A percentile compares a stretch with the other conserved stretches of the same genome.
Conservation (phyloP, 2,113 vertebrate species). For the Cromileptes altivelis region DNA sequence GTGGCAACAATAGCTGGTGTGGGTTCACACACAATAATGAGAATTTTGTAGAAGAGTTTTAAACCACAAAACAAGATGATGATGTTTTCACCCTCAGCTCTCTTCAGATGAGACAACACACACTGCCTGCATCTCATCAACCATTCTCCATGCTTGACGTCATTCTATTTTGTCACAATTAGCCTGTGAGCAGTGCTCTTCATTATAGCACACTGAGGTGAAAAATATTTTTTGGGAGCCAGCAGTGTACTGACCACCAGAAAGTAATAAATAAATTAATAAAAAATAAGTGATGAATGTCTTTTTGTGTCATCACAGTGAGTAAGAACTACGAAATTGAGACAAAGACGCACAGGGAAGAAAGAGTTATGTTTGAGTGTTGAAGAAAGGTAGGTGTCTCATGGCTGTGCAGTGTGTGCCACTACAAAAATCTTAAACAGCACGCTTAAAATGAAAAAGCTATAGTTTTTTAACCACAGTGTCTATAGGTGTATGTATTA, state of each 20-base stretch:
- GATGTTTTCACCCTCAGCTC: neutral
- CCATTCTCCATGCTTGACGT: neutral
- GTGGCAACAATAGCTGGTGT: too few relatives aligned
- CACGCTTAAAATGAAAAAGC: neutral
- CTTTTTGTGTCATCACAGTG: neutral
- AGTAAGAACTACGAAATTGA: too few relatives aligned
- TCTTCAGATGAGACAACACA: neutral
- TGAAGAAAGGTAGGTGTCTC: neutral
- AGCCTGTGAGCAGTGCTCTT: neutral
- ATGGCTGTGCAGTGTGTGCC: neutral
- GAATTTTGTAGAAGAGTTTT: too few relatives aligned
- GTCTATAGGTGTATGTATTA: neutral
- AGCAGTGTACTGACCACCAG: neutral
- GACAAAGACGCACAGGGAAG: neutral
- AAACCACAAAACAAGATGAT: neutral
- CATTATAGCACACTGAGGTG: constrained; percentile 2
- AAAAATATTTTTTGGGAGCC: neutral
- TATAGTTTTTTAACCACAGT: neutral
- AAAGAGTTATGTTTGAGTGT: neutral
- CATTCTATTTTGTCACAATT: neutral
- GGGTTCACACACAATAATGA: too few relatives aligned
- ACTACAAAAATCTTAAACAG: neutral
- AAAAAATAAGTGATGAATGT: neutral
- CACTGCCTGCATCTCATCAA: neutral
- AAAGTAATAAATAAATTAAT: too few relatives aligned